These are phyloP conservation scores for Tenthredo distinguenda DNA, from an alignment of 2,888 invertebrate genomes.

Conservation along the genomic window DNA sequence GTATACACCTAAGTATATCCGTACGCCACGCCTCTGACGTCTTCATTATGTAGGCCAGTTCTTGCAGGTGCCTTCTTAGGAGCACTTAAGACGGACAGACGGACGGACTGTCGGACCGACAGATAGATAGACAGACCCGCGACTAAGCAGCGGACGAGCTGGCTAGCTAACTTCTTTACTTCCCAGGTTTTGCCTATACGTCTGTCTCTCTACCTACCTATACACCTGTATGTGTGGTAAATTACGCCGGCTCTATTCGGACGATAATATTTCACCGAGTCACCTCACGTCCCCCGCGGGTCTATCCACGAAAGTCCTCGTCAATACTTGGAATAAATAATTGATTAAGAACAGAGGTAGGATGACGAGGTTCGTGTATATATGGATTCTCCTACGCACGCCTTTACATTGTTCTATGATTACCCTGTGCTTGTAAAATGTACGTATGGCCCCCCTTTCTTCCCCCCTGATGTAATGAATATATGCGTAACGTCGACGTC, in stretches of 20 bases:
- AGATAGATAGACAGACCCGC: not conserved
- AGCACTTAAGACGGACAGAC: slow-evolving; percentile 59
- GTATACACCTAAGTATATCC: slow-evolving; percentile 11
- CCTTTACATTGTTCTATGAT: not conserved
- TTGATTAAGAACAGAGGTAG: slow-evolving; percentile 54
- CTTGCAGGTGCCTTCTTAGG: slow-evolving; percentile 71
- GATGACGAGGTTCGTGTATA: too few species aligned
- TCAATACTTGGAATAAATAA: slow-evolving; percentile 64
- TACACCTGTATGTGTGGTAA: not conserved
- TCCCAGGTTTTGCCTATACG: not conserved
- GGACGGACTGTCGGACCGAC: not conserved
- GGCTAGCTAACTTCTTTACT: not conserved
- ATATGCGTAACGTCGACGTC: not conserved
- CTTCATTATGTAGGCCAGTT: slow-evolving; percentile 73
- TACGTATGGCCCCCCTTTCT: not conserved
- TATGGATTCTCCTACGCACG: slow-evolving; percentile 18
- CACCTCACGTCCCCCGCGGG: slow-evolving; percentile 67
- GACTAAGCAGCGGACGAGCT: not conserved
- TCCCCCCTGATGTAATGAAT: not conserved
- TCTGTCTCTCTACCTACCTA: not conserved
- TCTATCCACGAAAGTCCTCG: slow-evolving; percentile 66
- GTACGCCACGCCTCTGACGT: slow-evolving; percentile 63
- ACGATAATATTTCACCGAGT: slow-evolving; percentile 62
- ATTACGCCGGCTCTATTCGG: not conserved
- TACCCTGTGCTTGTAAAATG: not conserved